phyloP scores from a whole-genome alignment of 2,888 invertebrate species.

The Timema podura region DNA sequence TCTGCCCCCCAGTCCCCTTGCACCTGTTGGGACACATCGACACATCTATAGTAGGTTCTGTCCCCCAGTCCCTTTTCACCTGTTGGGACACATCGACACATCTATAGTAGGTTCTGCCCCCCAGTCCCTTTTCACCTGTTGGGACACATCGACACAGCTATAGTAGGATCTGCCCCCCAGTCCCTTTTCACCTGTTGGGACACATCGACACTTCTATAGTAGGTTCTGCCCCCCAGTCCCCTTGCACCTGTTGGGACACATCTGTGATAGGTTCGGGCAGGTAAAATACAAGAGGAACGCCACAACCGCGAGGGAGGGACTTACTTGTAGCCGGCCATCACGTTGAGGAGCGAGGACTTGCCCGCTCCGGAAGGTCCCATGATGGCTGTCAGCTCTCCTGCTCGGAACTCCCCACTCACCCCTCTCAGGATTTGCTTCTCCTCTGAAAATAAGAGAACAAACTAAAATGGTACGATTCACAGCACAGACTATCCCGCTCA shows the following conservation, averaged over 20 bases:
- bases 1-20: constrained; percentile 65
- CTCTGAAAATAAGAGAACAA: constrained; percentile 45
- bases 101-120: constrained; percentile 66
- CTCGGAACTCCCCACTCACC: constrained; percentile 59
- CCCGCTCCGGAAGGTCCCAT: constrained; percentile 70
- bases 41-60: too few species aligned
- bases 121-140: constrained; percentile 64
- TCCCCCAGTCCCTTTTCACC: too few species aligned
- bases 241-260: constrained; percentile 59
- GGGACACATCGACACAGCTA: too few species aligned
- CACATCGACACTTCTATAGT: too few species aligned
- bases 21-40: too few species aligned
- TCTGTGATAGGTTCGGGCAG: too few species aligned
- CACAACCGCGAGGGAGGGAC: constrained; percentile 23
- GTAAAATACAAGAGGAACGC: background rate
- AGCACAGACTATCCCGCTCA: too few species aligned
- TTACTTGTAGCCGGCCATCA: constrained; percentile 71
- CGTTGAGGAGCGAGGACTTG: constrained; percentile 73
- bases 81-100: too few species aligned
- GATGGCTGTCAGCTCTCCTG: constrained; percentile 62
- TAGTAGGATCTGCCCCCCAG: too few species aligned
- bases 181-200: too few species aligned
- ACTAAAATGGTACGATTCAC: background rate
- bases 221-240: constrained; percentile 69
- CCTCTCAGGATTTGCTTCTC: constrained; percentile 57